Evolutionary conservation across 2,113 vertebrate genomes (phyloP).

Genomic region (Numida meleagris): DNA sequence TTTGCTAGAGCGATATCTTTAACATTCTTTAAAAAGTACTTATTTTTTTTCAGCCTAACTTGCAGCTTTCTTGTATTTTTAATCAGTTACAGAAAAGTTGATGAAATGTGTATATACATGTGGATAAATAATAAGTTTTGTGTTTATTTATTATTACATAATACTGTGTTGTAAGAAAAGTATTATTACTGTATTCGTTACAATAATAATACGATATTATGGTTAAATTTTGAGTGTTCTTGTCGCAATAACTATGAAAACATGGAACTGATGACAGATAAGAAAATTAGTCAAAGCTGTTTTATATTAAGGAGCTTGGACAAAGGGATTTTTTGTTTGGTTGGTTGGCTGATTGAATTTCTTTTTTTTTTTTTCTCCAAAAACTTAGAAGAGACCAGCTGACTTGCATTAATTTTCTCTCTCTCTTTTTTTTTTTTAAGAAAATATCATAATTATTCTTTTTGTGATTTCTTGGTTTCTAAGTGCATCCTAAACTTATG

Average conservation of each 20-base stretch:
- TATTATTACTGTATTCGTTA: background rate
- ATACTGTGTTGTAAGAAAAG: background rate
- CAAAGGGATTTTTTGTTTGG: background rate
- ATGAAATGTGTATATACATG: background rate
- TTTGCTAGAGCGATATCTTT: background rate
- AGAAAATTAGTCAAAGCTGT: constrained; percentile 54
- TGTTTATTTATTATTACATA: background rate
- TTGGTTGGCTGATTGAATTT: background rate
- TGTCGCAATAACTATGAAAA: constrained; percentile 3
- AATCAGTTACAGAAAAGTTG: background rate
- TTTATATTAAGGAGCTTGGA: constrained; percentile 35
- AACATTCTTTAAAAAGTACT: background rate
- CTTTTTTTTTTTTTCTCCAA: background rate
- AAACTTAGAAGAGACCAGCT: background rate
- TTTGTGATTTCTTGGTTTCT: background rate
- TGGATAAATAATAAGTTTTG: background rate
- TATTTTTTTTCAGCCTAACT: background rate
- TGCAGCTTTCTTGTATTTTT: background rate
- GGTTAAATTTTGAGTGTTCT: background rate
- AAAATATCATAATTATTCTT: background rate
- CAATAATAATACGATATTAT: background rate
- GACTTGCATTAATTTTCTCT: background rate
- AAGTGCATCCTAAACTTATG: background rate
- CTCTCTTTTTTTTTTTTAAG: background rate
- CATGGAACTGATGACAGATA: constrained; percentile 45